Evolutionary conservation across 2,797 vertebrate genomes (phyloP), one percentile per base, ranked within the genome.

Genomic region (Ptychadena robeensis): DNA sequence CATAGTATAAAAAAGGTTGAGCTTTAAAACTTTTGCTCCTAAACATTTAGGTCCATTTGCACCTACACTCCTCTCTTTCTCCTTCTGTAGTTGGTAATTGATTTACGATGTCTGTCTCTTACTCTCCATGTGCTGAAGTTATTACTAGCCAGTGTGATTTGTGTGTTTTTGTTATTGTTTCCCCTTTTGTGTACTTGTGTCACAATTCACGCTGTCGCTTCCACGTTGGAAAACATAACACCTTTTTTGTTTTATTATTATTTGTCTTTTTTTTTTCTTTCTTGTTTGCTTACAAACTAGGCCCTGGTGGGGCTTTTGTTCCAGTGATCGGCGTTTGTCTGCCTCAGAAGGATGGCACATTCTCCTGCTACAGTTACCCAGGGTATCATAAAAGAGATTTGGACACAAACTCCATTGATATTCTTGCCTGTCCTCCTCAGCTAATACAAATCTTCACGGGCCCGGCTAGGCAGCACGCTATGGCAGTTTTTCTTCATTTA

Each of bases 401-500:
- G 89, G 87, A 81, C 81, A 14, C 35, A 1, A 12, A 70, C 71
- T 86, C 70, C 35, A 25, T 32, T 3, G 70, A 86, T 87, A 79
- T 34, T 76, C 85, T 82, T 34, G 27, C 32, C 68, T 87, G 68
- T 44, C 18, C n/a, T 85, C 61, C n/a, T 27, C 7, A 15, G 73
- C 3, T 75, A 73, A 86, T 59, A 34, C 77, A 30, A 65, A 74
- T 66, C 86, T 87, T 87, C 57, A 75, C 80, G 88, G 87, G 65
- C 61, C 87, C 86, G 66, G 64, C 85, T 28, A 76, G 35, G 73
- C 89, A 83, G 89, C 72, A 87, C 35, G 1, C 72, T 86, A 87
- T 86, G 77, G 84, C 88, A 0, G 85, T 79, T 89, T 88, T 90
- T 91, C 90, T 90, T 88, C 37, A 85, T 89, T 88, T 81, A 57